Evolutionary conservation across 1,140 invertebrate species (phyloP).

Genomic region (Chironomus striatipennis): DNA sequence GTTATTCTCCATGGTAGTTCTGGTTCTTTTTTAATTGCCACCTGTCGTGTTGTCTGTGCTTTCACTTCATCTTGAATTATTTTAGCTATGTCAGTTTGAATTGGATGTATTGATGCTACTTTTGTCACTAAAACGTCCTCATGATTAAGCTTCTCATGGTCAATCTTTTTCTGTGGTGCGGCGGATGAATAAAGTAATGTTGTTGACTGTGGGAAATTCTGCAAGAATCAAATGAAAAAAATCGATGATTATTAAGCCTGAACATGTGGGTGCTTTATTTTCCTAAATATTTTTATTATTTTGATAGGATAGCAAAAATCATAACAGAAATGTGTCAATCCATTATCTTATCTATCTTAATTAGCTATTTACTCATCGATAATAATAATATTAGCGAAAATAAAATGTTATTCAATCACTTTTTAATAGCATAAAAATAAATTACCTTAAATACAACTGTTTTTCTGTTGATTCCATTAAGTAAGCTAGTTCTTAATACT

Average conservation of each 20-base stretch:
- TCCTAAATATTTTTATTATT: too few species aligned
- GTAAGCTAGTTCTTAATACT: constrained; percentile 8
- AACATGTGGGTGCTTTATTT: too few species aligned
- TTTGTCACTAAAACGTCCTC: neutral
- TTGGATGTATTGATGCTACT: neutral
- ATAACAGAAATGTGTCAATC: too few species aligned
- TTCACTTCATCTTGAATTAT: neutral
- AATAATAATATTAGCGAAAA: neutral
- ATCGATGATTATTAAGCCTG: neutral
- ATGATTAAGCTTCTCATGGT: neutral
- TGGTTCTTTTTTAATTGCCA: neutral
- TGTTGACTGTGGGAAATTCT: neutral
- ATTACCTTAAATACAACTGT: neutral
- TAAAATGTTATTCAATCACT: neutral
- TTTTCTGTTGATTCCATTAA: neutral
- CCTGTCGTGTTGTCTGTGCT: constrained; percentile 14
- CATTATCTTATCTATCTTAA: neutral
- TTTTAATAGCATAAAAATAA: neutral
- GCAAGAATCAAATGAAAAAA: neutral
- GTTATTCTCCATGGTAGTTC: constrained; percentile 41
- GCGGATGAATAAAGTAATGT: neutral
- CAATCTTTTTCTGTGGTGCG: neutral
- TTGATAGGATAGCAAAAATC: too few species aligned
- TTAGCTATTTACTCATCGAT: neutral
- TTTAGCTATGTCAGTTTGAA: neutral